Percentiles rank a stretch among this genome's conserved stretches.
phyloP scores from a whole-genome alignment of 2,113 vertebrate species.

The Hippocampus abdominalis region DNA sequence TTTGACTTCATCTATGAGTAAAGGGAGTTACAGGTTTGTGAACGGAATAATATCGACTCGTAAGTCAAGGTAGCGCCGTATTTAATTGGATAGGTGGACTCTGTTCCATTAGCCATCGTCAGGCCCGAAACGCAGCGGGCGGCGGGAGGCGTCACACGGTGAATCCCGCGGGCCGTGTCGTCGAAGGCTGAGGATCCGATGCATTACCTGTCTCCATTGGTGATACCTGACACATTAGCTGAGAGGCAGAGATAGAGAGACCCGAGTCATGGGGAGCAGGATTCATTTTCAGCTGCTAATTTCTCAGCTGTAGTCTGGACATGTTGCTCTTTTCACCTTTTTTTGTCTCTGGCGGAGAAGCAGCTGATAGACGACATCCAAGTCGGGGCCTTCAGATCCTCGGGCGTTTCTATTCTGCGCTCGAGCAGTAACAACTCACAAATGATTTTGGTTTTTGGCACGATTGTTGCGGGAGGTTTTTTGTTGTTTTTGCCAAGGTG shows the following conservation, averaged over 20 bases:
- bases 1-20: too few relatives aligned
- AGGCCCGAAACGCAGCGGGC: too few relatives aligned
- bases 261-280: neutral
- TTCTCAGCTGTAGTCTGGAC: constrained; percentile 9
- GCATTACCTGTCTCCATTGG: constrained; percentile 34
- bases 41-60: too few relatives aligned
- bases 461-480: neutral
- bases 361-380: neutral
- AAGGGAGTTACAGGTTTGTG: too few relatives aligned
- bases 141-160: too few relatives aligned
- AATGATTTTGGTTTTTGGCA: neutral
- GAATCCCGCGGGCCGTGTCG: constrained; percentile 20
- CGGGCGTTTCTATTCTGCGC: neutral
- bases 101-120: neutral
- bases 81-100: neutral
- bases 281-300: constrained; percentile 11
- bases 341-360: neutral
- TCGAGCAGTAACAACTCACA: neutral
- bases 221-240: constrained; percentile 31
- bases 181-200: constrained; percentile 30
- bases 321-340: neutral
- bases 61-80: too few relatives aligned
- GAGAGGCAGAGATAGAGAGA: constrained; percentile 31
- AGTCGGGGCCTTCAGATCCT: neutral
- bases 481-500: too few relatives aligned